Evolutionary conservation across 2,113 vertebrate genomes (phyloP).

Genomic region (Campylorhamphus procurvoides): DNA sequence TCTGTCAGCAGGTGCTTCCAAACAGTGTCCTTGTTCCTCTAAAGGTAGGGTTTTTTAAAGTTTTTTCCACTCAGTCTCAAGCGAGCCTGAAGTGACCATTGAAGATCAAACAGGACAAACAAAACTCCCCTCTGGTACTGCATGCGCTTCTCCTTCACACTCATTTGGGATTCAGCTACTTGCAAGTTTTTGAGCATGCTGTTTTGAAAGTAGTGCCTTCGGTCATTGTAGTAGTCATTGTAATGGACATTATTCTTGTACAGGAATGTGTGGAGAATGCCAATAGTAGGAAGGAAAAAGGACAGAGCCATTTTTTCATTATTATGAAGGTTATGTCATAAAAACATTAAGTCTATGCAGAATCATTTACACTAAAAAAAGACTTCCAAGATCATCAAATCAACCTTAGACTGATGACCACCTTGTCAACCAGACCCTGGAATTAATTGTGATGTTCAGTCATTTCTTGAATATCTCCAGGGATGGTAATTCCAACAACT

Average conservation of each 20-base stretch:
- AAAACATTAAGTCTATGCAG: neutral
- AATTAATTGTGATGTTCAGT: neutral
- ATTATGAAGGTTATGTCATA: neutral
- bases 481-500: neutral
- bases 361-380: neutral
- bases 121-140: rapidly evolving
- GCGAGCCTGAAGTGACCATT: neutral
- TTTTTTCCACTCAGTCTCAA: neutral
- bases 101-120: neutral
- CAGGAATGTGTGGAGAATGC: neutral
- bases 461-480: neutral
- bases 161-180: neutral
- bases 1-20: neutral
- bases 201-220: neutral
- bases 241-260: neutral
- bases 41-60: neutral
- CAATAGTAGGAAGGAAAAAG: neutral
- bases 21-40: neutral
- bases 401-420: neutral
- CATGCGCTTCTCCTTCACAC: neutral
- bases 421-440: neutral
- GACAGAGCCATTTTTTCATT: neutral
- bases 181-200: neutral
- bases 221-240: neutral
- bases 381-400: neutral